Conservation (phyloP, 2,113 vertebrate species). For the Poeciliopsis retropinna region DNA sequence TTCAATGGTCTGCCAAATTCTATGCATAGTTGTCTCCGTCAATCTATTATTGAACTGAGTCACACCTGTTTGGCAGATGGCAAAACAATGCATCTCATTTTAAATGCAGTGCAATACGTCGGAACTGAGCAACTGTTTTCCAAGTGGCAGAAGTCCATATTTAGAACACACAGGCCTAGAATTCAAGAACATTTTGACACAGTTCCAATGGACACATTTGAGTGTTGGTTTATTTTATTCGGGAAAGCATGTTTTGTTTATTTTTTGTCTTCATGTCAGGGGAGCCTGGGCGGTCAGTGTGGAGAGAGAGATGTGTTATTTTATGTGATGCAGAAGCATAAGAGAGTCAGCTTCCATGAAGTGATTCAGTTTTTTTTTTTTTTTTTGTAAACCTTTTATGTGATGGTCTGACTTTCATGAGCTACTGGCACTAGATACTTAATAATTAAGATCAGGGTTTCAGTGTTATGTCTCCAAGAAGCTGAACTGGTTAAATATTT, state of each 20-base stretch:
- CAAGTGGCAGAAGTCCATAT: slow-evolving; percentile 56
- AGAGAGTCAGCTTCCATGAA: not conserved
- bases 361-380: not conserved
- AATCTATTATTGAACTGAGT: slow-evolving; percentile 62
- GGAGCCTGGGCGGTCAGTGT: not conserved
- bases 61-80: slow-evolving; percentile 74
- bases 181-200: slow-evolving; percentile 26
- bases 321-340: slow-evolving; percentile 24
- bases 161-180: slow-evolving; percentile 37
- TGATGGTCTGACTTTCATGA: not conserved
- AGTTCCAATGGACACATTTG: slow-evolving; percentile 42
- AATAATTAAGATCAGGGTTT: not conserved
- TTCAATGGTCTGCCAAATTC: slow-evolving; percentile 37
- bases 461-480: not conserved
- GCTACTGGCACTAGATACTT: not conserved
- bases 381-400: no score
- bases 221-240: slow-evolving; percentile 15
- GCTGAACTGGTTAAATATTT: not conserved
- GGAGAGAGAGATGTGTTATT: slow-evolving; percentile 5
- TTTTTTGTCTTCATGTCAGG: not conserved
- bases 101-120: slow-evolving; percentile 43
- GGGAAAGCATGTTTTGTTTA: not conserved
- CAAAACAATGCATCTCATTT: slow-evolving; percentile 71
- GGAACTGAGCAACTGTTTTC: slow-evolving; percentile 49
- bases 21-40: slow-evolving; percentile 41